Evolutionary conservation across 2,113 vertebrate species (phyloP).

Genomic region (Psilopsiagon aurifrons): DNA sequence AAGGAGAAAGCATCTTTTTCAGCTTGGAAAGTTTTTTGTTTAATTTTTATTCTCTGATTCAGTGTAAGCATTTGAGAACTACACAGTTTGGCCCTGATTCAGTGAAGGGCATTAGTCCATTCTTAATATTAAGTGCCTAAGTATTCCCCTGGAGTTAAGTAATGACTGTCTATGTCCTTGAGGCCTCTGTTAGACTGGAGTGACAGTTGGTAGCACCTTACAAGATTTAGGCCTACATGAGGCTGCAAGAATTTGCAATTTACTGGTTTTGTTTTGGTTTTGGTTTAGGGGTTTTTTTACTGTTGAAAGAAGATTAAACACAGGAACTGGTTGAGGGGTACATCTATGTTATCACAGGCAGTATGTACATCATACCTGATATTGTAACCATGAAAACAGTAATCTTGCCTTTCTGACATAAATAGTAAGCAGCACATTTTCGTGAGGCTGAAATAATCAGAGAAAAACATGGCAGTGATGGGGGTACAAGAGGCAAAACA

Average conservation of each 20-base stretch:
- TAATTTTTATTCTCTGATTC: neutral
- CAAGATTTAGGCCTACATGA: neutral
- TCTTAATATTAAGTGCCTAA: neutral
- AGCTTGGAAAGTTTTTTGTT: neutral
- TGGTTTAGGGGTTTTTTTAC: neutral
- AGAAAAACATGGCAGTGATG: constrained; percentile 66
- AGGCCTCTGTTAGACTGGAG: neutral
- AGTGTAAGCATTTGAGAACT: neutral
- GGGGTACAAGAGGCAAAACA: constrained; percentile 64
- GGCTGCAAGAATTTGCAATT: neutral
- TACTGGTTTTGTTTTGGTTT: neutral
- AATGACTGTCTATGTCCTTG: neutral
- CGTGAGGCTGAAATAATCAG: constrained; percentile 70
- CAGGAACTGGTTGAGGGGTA: neutral
- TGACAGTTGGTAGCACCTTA: neutral
- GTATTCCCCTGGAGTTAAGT: neutral
- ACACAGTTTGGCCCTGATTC: neutral
- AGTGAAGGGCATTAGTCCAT: neutral
- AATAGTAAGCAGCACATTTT: constrained; percentile 64
- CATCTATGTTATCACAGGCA: constrained; percentile 63
- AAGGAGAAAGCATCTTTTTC: neutral
- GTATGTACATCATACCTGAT: constrained; percentile 44
- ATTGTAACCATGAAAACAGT: constrained; percentile 63
- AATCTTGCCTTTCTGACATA: constrained; percentile 66
- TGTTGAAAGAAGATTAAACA: constrained; percentile 31